phyloP scores from a whole-genome alignment of 2,113 vertebrate genomes.

The Saccopteryx leptura region DNA sequence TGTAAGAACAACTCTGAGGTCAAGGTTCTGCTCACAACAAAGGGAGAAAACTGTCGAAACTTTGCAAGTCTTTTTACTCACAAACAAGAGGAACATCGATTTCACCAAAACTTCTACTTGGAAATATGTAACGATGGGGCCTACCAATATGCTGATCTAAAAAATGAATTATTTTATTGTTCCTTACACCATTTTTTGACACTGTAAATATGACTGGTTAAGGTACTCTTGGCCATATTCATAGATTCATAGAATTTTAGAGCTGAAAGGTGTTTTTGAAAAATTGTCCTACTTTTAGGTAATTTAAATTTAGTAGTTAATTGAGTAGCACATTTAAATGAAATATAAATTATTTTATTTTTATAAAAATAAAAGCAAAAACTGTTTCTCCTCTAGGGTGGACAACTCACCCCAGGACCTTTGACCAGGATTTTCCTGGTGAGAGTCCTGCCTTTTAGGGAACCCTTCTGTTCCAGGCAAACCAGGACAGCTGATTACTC shows the following conservation, averaged over 20 bases:
- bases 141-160: background rate
- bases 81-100: background rate
- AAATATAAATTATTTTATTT: background rate
- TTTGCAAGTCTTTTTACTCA: constrained; percentile 11
- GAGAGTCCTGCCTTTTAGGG: background rate
- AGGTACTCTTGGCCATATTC: background rate
- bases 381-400: background rate
- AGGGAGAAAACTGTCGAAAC: background rate
- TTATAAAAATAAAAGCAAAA: constrained; percentile 6
- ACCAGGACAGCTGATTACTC: background rate
- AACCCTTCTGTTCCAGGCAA: background rate
- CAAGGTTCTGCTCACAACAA: constrained; percentile 20
- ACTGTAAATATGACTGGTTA: background rate
- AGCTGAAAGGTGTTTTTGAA: background rate
- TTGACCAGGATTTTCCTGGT: background rate
- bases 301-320: background rate
- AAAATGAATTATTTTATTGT: background rate
- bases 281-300: background rate
- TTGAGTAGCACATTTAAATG: background rate
- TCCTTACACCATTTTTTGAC: background rate
- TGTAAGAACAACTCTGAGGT: constrained; percentile 33
- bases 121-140: background rate
- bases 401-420: background rate
- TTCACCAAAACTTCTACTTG: background rate
- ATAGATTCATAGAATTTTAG: background rate